Conservation (phyloP, 2,888 invertebrate species). For the Hyposoter didymator region DNA sequence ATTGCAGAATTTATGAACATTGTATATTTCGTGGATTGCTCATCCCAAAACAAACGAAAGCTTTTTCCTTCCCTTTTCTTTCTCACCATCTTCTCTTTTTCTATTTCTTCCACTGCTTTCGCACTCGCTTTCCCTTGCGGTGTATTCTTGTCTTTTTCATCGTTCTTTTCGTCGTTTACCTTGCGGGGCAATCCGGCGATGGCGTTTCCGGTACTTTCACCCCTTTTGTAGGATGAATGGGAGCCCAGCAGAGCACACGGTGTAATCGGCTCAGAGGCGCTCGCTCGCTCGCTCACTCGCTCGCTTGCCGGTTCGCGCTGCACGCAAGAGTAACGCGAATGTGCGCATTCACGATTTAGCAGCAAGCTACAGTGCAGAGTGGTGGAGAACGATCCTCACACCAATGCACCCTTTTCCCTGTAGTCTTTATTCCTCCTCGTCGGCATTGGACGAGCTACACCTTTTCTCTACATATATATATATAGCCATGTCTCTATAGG, state of each 20-base stretch:
- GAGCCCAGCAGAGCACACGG: constrained; percentile 61
- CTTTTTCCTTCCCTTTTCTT: not conserved
- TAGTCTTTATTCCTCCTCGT: constrained; percentile 64
- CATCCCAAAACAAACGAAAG: not conserved
- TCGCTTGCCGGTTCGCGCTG: constrained; percentile 48
- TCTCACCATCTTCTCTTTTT: not conserved
- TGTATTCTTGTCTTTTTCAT: constrained; percentile 37
- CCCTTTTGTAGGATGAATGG: constrained; percentile 74
- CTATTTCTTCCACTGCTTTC: not conserved
- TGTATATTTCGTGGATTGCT: not conserved
- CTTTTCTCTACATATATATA: not conserved
- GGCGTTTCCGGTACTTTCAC: constrained; percentile 74
- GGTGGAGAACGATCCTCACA: constrained; percentile 47
- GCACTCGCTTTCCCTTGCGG: not conserved
- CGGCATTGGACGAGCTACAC: constrained; percentile 43
- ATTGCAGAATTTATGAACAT: not conserved
- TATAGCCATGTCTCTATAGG: not conserved
- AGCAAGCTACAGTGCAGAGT: constrained; percentile 19
- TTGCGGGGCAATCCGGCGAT: constrained; percentile 70
- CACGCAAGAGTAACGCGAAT: constrained; percentile 57
- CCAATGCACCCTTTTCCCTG: constrained; percentile 49
- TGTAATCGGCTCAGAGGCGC: constrained; percentile 73
- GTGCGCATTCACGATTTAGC: constrained; percentile 63
- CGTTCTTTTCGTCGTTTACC: constrained; percentile 48
- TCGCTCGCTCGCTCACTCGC: constrained; percentile 46